phyloP scores from a whole-genome alignment of 35 echinoderm and acorn worm species.

The Stichopus chloronotus region DNA sequence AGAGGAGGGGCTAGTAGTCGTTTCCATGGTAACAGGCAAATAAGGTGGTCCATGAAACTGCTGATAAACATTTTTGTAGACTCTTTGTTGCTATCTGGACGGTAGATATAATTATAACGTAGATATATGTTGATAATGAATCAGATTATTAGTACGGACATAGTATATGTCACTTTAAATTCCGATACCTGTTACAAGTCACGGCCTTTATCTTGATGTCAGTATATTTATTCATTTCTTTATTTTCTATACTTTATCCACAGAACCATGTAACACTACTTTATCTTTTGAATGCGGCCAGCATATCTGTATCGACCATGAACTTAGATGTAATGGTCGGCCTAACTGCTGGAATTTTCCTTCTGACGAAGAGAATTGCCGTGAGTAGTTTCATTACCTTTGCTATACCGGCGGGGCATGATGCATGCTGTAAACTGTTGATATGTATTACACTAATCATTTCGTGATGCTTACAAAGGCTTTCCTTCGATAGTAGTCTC shows the following conservation, averaged over 20 bases:
- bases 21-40: too few species aligned
- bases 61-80: too few species aligned
- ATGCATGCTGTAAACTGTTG: neutral
- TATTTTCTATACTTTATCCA: too few species aligned
- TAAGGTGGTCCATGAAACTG: too few species aligned
- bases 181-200: too few species aligned
- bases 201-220: too few species aligned
- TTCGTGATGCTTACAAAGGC: neutral
- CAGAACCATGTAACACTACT: slow-evolving; percentile 67
- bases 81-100: neutral
- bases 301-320: slow-evolving; percentile 77
- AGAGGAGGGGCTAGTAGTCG: too few species aligned
- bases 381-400: slow-evolving; percentile 46
- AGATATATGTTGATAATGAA: neutral
- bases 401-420: neutral
- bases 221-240: too few species aligned
- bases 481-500: neutral
- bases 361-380: slow-evolving; percentile 77
- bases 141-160: too few species aligned
- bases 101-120: neutral
- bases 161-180: too few species aligned
- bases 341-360: slow-evolving; percentile 79
- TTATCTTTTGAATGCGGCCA: slow-evolving; percentile 70
- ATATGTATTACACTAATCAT: neutral
- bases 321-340: slow-evolving; percentile 76